Percentiles rank a stretch among this genome's conserved stretches.
Evolutionary conservation across 2,113 vertebrate species (phyloP).

Genomic region (Pantherophis guttatus): DNA sequence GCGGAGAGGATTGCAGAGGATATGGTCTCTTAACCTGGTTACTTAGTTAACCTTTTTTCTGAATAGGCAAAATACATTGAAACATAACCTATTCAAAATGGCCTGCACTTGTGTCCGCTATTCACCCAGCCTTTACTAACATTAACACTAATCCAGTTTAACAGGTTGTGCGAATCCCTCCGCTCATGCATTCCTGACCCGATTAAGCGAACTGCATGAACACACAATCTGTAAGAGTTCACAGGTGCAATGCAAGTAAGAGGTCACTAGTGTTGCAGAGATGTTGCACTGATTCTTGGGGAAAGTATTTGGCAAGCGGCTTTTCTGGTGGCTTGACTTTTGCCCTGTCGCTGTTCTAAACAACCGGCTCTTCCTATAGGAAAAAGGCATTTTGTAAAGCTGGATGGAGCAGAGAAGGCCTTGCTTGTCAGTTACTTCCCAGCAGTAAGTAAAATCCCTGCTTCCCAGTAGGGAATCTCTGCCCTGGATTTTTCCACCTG

Average conservation of each 20-base stretch:
- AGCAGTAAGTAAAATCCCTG: neutral
- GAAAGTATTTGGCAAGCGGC: neutral
- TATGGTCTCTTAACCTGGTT: neutral
- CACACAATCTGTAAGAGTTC: neutral
- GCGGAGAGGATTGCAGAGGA: neutral
- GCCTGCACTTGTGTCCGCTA: neutral
- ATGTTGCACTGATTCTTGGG: neutral
- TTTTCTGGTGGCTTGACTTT: neutral
- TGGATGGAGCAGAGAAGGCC: neutral
- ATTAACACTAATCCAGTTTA: neutral
- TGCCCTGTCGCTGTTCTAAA: neutral
- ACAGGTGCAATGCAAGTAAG: neutral
- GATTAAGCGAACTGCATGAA: neutral
- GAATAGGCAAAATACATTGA: neutral
- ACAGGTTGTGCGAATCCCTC: neutral
- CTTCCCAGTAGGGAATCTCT: neutral
- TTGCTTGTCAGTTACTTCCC: neutral
- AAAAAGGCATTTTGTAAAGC: neutral
- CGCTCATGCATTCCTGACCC: neutral
- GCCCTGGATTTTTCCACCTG: neutral
- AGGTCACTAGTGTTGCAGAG: neutral
- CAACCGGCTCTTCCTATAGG: neutral
- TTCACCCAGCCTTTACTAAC: neutral
- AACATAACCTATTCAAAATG: neutral
- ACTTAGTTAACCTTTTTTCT: neutral